Evolutionary conservation across 2,888 invertebrate species (phyloP), one percentile per base, ranked within the genome.

Genomic region (Zaprionus lineosus): DNA sequence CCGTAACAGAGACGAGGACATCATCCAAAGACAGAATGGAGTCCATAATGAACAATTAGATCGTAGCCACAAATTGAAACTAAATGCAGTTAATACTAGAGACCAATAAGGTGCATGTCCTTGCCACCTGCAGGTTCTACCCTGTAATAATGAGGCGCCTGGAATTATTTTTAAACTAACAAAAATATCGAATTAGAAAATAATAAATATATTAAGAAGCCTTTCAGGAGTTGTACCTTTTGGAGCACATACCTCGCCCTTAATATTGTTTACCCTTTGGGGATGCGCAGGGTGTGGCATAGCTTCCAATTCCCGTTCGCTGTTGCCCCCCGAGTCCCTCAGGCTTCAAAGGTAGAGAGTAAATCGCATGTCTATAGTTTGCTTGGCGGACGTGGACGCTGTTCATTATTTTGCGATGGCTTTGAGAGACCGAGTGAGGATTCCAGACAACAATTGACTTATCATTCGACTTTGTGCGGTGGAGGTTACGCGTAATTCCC

Each of bases 1-100:
- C 16, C 24, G 57, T 21, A 57, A 47, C 40, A n/a, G 48, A 48
- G 57, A 41, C 44, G 15, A 21, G 19, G 15, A 12, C 28, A 28
- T 11, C 8, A 21, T 34, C 46, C 15, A 16, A 8, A 33, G 33
- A 43, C 24, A 44, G 56, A 36, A 59, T 40, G 39, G 29, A 24
- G 46, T 44, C 37, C 59, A 26, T 82, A 71, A 70, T 73, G 74
- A 75, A 78, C 84, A 81, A 81, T 84, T 81, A 82, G 68, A 73
- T 65, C 53, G 82, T 55, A 52, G 62, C 68, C 73, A 59, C 82
- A 82, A 81, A 84, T 81, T 84, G 84, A 81, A 84, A 84, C 84
- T 73, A 73, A 82, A 74, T 78, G 73, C 59, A 66, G 75, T 68
- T 64, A 73, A 81, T 69, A 71, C 71, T 63, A 55, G 44, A 47